Evolutionary conservation across 2,888 invertebrate species (phyloP).

Genomic region (Allygus modestus): DNA sequence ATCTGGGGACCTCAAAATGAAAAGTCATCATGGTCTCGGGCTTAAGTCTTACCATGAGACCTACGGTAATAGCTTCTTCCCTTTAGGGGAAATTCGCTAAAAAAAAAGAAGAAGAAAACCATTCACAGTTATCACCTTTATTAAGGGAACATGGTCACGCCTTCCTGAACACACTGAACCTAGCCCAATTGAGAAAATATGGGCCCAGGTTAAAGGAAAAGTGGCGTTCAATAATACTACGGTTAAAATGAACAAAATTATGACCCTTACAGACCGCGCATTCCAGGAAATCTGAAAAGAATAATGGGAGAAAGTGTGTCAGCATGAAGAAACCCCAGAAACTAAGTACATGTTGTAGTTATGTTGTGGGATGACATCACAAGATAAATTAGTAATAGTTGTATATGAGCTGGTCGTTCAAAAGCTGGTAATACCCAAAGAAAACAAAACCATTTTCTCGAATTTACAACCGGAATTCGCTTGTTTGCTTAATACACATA

Average conservation of each 20-base stretch:
- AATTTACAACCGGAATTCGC: too few relatives aligned
- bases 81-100: too few relatives aligned
- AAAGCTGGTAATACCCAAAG: too few relatives aligned
- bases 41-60: too few relatives aligned
- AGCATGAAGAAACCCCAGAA: background rate
- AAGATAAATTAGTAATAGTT: too few relatives aligned
- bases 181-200: slow-evolving; percentile 67
- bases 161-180: slow-evolving; percentile 67
- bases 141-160: slow-evolving; percentile 18
- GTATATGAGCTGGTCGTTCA: too few relatives aligned
- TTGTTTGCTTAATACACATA: too few relatives aligned
- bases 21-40: too few relatives aligned
- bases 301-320: slow-evolving; percentile 1
- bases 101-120: background rate
- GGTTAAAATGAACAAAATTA: slow-evolving; percentile 64
- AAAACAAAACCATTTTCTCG: too few relatives aligned
- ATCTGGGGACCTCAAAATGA: too few relatives aligned
- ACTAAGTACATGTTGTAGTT: background rate
- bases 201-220: slow-evolving; percentile 66
- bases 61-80: too few relatives aligned
- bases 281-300: slow-evolving; percentile 1
- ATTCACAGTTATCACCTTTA: background rate
- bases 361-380: too few relatives aligned
- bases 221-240: slow-evolving; percentile 61
- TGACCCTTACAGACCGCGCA: slow-evolving; percentile 8